These are phyloP conservation scores for Lathamus discolor DNA, from an alignment of 2,113 vertebrate genomes.

Conservation along the genomic window DNA sequence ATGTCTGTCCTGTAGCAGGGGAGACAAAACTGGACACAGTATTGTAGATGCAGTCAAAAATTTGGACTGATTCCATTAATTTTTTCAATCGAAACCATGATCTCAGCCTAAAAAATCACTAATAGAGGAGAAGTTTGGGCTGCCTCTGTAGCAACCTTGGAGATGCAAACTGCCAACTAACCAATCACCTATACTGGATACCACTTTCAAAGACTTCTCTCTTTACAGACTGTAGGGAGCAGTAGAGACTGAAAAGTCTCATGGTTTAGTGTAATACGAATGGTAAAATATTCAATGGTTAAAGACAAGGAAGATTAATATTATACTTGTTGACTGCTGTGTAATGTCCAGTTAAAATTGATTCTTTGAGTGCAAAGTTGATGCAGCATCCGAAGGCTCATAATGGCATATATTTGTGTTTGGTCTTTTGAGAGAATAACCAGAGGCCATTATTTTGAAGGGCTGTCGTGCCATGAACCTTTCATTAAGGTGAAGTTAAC, in stretches of 20 bases:
- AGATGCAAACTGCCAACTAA: not conserved
- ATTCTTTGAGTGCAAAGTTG: not conserved
- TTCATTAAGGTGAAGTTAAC: not conserved
- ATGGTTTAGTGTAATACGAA: not conserved
- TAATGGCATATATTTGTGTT: not conserved
- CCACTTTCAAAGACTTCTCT: not conserved
- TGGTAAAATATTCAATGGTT: not conserved
- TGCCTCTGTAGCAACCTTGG: not conserved
- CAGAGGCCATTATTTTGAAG: not conserved
- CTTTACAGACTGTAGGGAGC: not conserved
- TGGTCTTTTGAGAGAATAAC: not conserved
- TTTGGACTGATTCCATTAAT: not conserved
- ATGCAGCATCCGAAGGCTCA: not conserved
- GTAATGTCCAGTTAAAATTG: not conserved
- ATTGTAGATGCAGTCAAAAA: not conserved
- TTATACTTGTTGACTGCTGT: not conserved
- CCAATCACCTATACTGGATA: not conserved
- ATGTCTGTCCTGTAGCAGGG: not conserved
- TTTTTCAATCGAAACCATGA: not conserved
- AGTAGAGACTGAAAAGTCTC: not conserved
- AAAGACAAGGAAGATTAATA: not conserved
- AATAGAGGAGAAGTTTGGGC: not conserved
- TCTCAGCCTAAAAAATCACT: not conserved
- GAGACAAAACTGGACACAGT: not conserved
- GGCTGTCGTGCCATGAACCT: not conserved